These are phyloP conservation scores for Dilophus febrilis DNA, from an alignment of 2,888 invertebrate species.

Conservation along the genomic window DNA sequence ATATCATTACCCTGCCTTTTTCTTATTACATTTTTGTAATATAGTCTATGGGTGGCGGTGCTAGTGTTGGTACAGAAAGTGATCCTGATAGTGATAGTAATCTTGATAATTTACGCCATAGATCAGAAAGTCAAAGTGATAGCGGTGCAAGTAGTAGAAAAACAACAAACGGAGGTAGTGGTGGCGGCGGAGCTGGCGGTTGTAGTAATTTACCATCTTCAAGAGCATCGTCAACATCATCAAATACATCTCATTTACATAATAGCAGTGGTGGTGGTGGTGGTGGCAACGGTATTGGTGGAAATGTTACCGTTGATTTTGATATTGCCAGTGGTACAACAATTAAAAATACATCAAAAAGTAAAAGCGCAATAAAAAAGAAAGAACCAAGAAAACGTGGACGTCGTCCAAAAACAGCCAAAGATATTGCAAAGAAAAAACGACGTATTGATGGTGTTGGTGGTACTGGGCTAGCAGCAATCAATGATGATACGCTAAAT, in stretches of 20 bases:
- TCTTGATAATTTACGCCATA: no score
- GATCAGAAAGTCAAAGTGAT: no score
- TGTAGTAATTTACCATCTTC: constrained; percentile 21
- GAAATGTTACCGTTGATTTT: no score
- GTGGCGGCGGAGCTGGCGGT: no score
- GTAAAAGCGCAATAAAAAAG: constrained; percentile 15
- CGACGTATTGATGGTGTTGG: background rate
- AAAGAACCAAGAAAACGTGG: constrained; percentile 42
- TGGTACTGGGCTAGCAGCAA: background rate
- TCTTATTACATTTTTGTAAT: constrained; percentile 9
- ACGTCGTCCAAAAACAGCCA: constrained; percentile 42
- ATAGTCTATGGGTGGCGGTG: constrained; percentile 42
- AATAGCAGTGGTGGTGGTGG: no score
- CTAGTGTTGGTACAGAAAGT: constrained; percentile 48
- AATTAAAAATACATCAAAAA: constrained; percentile 21
- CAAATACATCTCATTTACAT: no score
- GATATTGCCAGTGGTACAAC: constrained; percentile 10
- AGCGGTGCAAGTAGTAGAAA: constrained; percentile 33
- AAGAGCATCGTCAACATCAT: constrained; percentile 2
- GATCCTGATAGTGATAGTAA: constrained; percentile 47
- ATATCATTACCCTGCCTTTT: background rate
- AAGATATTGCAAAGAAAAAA: constrained; percentile 27
- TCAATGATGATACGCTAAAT: no score
- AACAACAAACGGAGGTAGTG: constrained; percentile 20
- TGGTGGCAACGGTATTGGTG: constrained; percentile 21